These are phyloP conservation scores for Pelosia muscerda DNA, from an alignment of 2,888 invertebrate species.

Conservation along the genomic window DNA sequence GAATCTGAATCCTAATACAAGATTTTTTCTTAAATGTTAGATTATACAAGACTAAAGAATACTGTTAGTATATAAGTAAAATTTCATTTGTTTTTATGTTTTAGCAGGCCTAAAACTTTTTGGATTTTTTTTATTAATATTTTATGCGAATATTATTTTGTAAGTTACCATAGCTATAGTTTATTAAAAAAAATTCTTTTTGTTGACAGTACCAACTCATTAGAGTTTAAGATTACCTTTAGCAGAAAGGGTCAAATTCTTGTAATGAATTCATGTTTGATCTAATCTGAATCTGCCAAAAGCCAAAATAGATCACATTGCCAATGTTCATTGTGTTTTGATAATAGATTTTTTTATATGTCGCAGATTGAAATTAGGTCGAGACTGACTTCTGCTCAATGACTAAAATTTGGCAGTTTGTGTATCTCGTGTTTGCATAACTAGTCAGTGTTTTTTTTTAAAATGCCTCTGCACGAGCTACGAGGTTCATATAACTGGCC, in stretches of 20 bases:
- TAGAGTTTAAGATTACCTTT: too few species aligned
- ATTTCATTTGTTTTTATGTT: conserved; percentile 33
- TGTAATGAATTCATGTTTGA: too few species aligned
- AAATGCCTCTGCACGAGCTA: neutral
- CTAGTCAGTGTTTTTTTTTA: neutral
- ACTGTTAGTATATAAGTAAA: conserved; percentile 6
- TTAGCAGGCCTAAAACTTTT: conserved; percentile 59
- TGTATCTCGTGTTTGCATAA: neutral
- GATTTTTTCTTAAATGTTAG: conserved; percentile 2
- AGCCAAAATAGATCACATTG: too few species aligned
- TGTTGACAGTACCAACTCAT: neutral
- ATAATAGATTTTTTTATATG: too few species aligned
- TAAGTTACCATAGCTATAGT: neutral
- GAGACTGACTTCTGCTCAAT: too few species aligned
- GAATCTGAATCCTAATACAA: neutral
- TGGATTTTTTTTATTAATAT: neutral
- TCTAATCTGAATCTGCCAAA: too few species aligned
- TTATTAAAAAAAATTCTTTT: neutral
- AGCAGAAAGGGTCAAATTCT: too few species aligned
- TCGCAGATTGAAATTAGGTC: too few species aligned
- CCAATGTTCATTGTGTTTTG: too few species aligned
- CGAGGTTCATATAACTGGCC: neutral
- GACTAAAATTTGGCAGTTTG: too few species aligned
- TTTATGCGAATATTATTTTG: neutral
- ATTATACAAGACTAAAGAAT: neutral